Conservation (phyloP, 1,140 invertebrate species). For the Drosophila albomicans region DNA sequence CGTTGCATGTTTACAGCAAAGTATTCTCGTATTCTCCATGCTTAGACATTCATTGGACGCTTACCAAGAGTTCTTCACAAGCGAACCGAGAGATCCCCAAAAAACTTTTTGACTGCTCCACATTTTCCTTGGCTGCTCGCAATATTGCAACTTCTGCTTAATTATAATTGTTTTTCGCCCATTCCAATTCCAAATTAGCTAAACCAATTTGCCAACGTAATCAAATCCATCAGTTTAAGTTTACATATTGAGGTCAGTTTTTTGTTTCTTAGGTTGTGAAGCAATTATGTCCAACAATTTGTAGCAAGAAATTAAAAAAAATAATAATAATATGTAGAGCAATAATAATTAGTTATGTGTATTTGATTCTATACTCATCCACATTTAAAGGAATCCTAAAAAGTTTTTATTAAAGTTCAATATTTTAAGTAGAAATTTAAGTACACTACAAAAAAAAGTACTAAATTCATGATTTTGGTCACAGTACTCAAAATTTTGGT, state of each 20-base stretch:
- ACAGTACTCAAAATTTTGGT: too few species aligned
- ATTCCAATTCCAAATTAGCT: neutral
- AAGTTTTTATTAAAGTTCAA: too few species aligned
- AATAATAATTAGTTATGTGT: too few species aligned
- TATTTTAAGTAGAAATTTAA: too few species aligned
- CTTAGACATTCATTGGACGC: slow-evolving; percentile 16
- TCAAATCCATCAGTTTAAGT: neutral
- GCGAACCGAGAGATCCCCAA: neutral
- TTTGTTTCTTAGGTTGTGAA: too few species aligned
- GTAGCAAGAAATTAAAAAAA: too few species aligned
- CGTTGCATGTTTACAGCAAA: slow-evolving; percentile 27
- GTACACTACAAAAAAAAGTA: too few species aligned
- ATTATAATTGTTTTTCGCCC: slow-evolving; percentile 18
- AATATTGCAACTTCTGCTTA: slow-evolving; percentile 7
- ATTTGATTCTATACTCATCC: too few species aligned
- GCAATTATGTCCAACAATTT: too few species aligned
- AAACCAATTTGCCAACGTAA: neutral
- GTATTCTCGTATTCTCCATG: slow-evolving; percentile 6
- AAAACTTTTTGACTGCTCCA: slow-evolving; percentile 21
- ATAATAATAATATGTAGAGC: too few species aligned
- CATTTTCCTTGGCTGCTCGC: neutral
- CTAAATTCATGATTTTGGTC: too few species aligned
- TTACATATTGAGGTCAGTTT: neutral
- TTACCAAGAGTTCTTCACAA: neutral
- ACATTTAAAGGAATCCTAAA: too few species aligned